Evolutionary conservation across 2,888 invertebrate genomes (phyloP).

Genomic region (Chelonus formosanus): DNA sequence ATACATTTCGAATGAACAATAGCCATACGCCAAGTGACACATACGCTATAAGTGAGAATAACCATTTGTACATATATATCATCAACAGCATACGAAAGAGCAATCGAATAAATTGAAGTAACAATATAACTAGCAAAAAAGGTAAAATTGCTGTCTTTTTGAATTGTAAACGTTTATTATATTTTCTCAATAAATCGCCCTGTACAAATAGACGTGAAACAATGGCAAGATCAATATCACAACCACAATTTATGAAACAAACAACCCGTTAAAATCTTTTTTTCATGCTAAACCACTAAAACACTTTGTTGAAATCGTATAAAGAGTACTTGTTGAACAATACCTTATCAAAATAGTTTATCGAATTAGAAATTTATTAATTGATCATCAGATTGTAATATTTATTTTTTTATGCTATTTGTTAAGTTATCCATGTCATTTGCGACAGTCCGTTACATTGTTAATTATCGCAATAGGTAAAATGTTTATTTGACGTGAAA

Average conservation of each 20-base stretch:
- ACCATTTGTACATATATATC: conserved; percentile 36
- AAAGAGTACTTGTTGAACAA: too few relatives aligned
- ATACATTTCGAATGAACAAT: conserved; percentile 18
- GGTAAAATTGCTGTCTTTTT: not conserved
- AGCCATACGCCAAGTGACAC: conserved; percentile 14
- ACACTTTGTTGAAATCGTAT: too few relatives aligned
- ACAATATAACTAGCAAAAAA: not conserved
- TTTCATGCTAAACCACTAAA: too few relatives aligned
- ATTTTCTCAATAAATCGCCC: conserved; percentile 1
- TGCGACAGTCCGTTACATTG: too few relatives aligned
- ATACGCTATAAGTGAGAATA: conserved; percentile 37
- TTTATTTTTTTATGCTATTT: too few relatives aligned
- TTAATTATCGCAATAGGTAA: too few relatives aligned
- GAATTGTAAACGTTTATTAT: not conserved
- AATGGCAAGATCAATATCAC: conserved; percentile 5
- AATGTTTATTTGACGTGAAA: too few relatives aligned
- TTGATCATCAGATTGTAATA: too few relatives aligned
- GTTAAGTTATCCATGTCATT: too few relatives aligned
- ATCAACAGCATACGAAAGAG: conserved; percentile 22
- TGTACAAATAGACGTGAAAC: not conserved
- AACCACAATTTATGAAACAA: not conserved
- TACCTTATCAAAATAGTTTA: too few relatives aligned
- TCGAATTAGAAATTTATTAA: too few relatives aligned
- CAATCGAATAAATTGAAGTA: conserved; percentile 7
- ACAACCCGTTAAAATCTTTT: not conserved